Evolutionary conservation across 2,113 vertebrate genomes (phyloP).

Genomic region (Illadopsis cleaveri): DNA sequence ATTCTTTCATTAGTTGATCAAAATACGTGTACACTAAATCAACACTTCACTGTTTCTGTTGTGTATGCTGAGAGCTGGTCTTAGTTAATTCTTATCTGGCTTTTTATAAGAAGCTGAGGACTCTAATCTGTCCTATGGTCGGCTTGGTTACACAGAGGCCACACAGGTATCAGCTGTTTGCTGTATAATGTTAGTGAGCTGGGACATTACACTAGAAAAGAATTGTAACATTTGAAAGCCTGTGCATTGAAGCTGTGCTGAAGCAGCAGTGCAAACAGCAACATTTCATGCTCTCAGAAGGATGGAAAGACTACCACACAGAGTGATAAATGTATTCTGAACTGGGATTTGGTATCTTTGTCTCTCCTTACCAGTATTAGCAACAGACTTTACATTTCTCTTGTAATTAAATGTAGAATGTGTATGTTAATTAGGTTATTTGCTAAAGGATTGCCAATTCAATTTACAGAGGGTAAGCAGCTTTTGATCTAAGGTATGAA

Average conservation of each 20-base stretch:
- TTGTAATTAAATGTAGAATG: background rate
- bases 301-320: background rate
- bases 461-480: background rate
- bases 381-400: background rate
- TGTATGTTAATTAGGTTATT: background rate
- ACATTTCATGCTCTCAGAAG: background rate
- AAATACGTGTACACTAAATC: background rate
- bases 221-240: background rate
- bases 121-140: background rate
- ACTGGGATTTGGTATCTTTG: background rate
- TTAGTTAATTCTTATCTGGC: background rate
- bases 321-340: background rate
- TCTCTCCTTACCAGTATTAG: background rate
- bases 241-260: background rate
- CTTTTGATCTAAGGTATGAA: background rate
- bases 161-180: background rate
- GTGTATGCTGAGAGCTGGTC: background rate
- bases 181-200: background rate
- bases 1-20: conserved; percentile 9
- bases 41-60: background rate
- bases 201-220: background rate
- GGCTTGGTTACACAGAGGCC: background rate
- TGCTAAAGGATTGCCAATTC: background rate
- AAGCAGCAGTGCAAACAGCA: background rate
- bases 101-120: conserved; percentile 2